Conservation (phyloP, 2,888 invertebrate genomes). For the Eutolmus rufibarbis region DNA sequence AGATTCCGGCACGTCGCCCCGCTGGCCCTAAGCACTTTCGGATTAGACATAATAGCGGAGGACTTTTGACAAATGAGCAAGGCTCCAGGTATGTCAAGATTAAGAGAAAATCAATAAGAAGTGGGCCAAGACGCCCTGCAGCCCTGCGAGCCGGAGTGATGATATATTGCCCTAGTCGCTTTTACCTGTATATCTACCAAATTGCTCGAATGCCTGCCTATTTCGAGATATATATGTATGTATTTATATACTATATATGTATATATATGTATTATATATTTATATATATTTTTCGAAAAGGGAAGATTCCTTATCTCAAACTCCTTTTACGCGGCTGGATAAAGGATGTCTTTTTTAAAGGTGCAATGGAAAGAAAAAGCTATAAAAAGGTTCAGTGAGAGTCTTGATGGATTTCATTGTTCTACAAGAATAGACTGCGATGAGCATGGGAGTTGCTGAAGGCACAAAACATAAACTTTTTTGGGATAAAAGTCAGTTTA, state of each 20-base stretch:
- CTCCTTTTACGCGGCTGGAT: neutral
- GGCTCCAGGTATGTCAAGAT: constrained; percentile 10
- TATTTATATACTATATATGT: neutral
- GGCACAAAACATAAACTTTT: neutral
- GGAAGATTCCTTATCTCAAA: neutral
- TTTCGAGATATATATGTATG: neutral
- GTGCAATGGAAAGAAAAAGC: neutral
- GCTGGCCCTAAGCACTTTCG: neutral
- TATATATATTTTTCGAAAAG: neutral
- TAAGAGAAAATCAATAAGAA: constrained; percentile 4
- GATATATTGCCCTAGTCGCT: neutral
- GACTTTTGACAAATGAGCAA: constrained; percentile 3
- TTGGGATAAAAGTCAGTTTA: neutral
- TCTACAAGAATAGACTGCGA: neutral
- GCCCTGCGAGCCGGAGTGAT: neutral
- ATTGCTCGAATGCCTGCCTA: constrained; percentile 24
- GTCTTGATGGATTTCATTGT: constrained; percentile 5
- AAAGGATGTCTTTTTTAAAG: constrained; percentile 13
- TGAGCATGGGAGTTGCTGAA: neutral
- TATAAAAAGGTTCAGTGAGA: neutral
- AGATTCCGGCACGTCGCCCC: neutral
- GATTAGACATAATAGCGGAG: constrained; percentile 6
- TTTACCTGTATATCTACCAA: constrained; percentile 16
- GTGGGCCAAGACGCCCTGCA: neutral
- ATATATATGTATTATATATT: neutral